phyloP scores from a whole-genome alignment of 1,140 invertebrate species.

The Drosophila carrolli region DNA sequence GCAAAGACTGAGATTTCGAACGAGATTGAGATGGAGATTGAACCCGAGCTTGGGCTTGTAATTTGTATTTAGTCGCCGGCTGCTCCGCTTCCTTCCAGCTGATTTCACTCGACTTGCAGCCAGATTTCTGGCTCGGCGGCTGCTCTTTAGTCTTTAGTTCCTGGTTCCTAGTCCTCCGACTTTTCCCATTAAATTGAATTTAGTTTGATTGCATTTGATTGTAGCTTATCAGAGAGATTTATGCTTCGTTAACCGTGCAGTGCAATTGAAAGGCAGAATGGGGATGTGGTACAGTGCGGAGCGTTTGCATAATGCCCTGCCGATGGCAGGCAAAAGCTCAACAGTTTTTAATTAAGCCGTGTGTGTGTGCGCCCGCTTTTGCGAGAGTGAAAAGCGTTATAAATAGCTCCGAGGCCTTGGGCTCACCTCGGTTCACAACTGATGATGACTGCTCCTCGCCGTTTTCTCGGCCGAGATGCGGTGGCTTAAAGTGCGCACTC shows the following conservation, averaged over 20 bases:
- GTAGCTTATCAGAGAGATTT: constrained; percentile 80
- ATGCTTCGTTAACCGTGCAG: constrained; percentile 76
- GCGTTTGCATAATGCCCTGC: constrained; percentile 59
- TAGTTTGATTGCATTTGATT: constrained; percentile 83
- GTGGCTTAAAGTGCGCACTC: constrained; percentile 44
- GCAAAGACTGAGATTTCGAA: constrained; percentile 13
- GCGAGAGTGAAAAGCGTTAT: constrained; percentile 24
- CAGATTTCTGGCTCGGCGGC: constrained; percentile 32
- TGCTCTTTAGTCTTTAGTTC: constrained; percentile 44
- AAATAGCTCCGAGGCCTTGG: constrained; percentile 64
- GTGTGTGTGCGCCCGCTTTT: neutral
- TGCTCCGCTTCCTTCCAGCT: constrained; percentile 61
- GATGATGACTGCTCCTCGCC: constrained; percentile 40
- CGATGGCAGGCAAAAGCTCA: constrained; percentile 27
- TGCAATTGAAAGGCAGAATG: constrained; percentile 40
- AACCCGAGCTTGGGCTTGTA: constrained; percentile 53
- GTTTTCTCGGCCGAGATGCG: constrained; percentile 14
- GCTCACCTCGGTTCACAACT: constrained; percentile 12
- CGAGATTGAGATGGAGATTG: constrained; percentile 19
- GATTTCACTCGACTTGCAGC: constrained; percentile 66
- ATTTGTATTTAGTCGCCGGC: constrained; percentile 68
- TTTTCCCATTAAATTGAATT: constrained; percentile 74
- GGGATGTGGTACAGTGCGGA: constrained; percentile 11
- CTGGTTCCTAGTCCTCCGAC: constrained; percentile 18
- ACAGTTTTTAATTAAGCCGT: constrained; percentile 70